Evolutionary conservation across 2,113 vertebrate species (phyloP).

Genomic region (Nycticryphes semicollaris): DNA sequence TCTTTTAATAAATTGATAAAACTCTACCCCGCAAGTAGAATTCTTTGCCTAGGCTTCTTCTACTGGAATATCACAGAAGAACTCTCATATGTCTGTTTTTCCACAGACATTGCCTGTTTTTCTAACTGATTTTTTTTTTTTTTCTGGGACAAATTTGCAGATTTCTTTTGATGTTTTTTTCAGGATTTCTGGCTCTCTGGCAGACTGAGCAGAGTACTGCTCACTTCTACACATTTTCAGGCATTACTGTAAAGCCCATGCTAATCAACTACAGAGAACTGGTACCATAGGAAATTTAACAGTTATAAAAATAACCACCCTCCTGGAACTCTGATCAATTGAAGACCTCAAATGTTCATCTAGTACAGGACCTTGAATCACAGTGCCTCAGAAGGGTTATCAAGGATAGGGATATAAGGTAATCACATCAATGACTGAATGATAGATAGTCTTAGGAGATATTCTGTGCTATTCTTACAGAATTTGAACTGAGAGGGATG

Average conservation of each 20-base stretch:
- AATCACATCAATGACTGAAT: not conserved
- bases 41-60: slow-evolving; percentile 16
- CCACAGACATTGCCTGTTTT: not conserved
- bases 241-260: not conserved
- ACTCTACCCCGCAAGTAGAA: not conserved
- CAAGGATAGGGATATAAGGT: not conserved
- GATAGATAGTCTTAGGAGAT: not conserved
- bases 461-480: not conserved
- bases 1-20: slow-evolving; percentile 47
- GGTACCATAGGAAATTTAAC: not conserved
- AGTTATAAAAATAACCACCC: not conserved
- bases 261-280: not conserved
- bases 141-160: not conserved
- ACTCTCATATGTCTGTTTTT: slow-evolving; percentile 7
- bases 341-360: not conserved
- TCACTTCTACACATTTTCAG: not conserved
- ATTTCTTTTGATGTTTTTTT: slow-evolving; percentile 23
- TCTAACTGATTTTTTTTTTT: not conserved
- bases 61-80: slow-evolving; percentile 20
- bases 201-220: not conserved
- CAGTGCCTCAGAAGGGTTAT: not conserved
- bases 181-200: not conserved
- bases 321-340: not conserved
- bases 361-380: not conserved
- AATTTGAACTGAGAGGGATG: not conserved